phyloP scores from a whole-genome alignment of 2,888 invertebrate genomes.

The Eremobia ochroleuca region DNA sequence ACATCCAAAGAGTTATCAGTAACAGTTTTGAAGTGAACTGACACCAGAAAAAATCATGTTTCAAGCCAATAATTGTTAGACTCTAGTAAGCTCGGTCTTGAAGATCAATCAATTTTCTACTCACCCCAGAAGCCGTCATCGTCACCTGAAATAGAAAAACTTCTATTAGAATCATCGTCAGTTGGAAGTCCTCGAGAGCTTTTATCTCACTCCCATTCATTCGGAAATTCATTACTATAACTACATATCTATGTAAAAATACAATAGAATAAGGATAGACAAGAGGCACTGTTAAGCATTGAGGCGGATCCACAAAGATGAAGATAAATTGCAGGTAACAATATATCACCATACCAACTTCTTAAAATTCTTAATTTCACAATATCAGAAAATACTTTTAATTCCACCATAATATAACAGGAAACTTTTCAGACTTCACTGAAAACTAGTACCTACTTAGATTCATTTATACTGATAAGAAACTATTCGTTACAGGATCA shows the following conservation, averaged over 20 bases:
- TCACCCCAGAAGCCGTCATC: conserved; percentile 52
- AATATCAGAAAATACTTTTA: background rate
- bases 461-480: background rate
- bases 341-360: too few relatives aligned
- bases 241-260: background rate
- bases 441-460: background rate
- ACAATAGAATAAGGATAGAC: too few relatives aligned
- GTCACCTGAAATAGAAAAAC: conserved; percentile 63
- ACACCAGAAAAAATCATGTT: background rate
- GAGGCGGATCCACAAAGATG: background rate
- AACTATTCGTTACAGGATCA: background rate
- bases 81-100: conserved; percentile 4
- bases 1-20: too few relatives aligned
- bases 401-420: background rate
- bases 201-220: background rate
- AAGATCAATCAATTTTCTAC: conserved; percentile 20
- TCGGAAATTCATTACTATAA: background rate
- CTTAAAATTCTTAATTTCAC: background rate
- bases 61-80: background rate
- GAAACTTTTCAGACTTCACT: background rate
- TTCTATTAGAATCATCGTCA: background rate
- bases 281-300: background rate
- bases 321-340: background rate
- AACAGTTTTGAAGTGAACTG: background rate
- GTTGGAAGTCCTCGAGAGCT: background rate